phyloP scores from a whole-genome alignment of 2,888 invertebrate genomes.

The Thecophora atra region DNA sequence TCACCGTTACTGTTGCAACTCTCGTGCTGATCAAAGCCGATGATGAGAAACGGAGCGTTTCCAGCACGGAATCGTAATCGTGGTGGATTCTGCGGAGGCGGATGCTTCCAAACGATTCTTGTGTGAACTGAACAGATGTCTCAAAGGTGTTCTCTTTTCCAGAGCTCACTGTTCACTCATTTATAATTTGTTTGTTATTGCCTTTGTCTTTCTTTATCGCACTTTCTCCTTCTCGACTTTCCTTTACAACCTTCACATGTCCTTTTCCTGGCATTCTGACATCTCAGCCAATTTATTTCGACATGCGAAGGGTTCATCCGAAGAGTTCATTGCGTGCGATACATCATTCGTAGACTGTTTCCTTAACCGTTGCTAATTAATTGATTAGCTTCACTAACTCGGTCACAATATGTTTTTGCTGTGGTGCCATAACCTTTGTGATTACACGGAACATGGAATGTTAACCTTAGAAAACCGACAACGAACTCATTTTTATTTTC shows the following conservation, averaged over 20 bases:
- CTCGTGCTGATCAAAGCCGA: background rate
- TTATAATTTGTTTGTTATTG: conserved; percentile 36
- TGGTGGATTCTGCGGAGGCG: conserved; percentile 20
- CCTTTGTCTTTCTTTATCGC: conserved; percentile 12
- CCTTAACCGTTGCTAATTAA: conserved; percentile 56
- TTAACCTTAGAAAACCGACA: too few relatives aligned
- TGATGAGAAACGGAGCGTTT: background rate
- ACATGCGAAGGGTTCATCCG: conserved; percentile 22
- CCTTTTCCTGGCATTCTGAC: conserved; percentile 56
- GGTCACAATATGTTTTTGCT: conserved; percentile 59
- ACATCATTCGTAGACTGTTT: conserved; percentile 15
- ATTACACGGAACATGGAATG: conserved; percentile 25
- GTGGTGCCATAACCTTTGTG: conserved; percentile 32
- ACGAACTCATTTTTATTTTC: conserved; percentile 34
- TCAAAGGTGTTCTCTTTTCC: background rate
- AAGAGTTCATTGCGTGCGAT: conserved; percentile 38
- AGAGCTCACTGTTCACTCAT: conserved; percentile 36
- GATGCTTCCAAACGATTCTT: conserved; percentile 3
- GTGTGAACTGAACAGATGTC: conserved; percentile 31
- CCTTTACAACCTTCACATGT: conserved; percentile 8
- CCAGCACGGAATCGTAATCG: background rate
- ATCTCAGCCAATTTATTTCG: conserved; percentile 50
- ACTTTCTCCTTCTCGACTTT: background rate
- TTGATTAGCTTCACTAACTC: conserved; percentile 65
- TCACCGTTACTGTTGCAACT: background rate